Percentiles rank a stretch among this genome's conserved stretches.
phyloP scores from a whole-genome alignment of 2,888 invertebrate genomes.

The Margaritifera margaritifera region DNA sequence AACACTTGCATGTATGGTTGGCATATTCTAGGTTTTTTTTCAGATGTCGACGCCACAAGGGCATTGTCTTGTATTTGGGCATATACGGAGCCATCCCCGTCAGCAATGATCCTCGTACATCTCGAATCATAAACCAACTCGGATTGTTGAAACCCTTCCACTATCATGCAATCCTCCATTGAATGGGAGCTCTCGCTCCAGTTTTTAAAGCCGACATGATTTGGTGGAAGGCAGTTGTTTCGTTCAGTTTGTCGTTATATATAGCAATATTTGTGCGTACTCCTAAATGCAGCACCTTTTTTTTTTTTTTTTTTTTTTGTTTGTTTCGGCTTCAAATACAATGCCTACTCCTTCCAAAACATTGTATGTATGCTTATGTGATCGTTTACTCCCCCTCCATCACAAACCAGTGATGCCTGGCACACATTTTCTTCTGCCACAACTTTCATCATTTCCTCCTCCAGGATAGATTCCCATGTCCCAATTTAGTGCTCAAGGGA shows the following conservation, averaged over 20 bases:
- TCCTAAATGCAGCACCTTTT: conserved; percentile 20
- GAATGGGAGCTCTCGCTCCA: conserved; percentile 23
- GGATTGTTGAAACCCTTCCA: conserved; percentile 26
- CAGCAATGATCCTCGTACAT: conserved; percentile 23
- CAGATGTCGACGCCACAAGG: conserved; percentile 15
- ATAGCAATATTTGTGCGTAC: conserved; percentile 19
- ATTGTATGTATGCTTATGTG: conserved; percentile 29
- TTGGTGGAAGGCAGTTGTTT: conserved; percentile 1
- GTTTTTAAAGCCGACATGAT: conserved; percentile 26
- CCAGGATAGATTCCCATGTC: conserved; percentile 6
- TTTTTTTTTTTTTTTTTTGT: too few species aligned
- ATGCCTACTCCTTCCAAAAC: conserved; percentile 23
- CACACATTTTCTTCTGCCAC: conserved; percentile 26
- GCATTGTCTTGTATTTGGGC: conserved; percentile 8
- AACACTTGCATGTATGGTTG: conserved; percentile 24
- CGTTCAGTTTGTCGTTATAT: conserved; percentile 14
- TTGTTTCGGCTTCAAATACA: conserved; percentile 16
- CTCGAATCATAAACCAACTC: conserved; percentile 21
- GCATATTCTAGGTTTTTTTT: conserved; percentile 21
- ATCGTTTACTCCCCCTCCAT: conserved; percentile 26
- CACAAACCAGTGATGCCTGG: conserved; percentile 23
- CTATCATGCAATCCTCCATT: conserved; percentile 32
- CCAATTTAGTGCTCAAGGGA: conserved; percentile 14
- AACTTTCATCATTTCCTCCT: conserved; percentile 16
- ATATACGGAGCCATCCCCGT: conserved; percentile 32